Evolutionary conservation across 2,888 invertebrate genomes (phyloP).

Genomic region (Sinodicranocentrus sp.): DNA sequence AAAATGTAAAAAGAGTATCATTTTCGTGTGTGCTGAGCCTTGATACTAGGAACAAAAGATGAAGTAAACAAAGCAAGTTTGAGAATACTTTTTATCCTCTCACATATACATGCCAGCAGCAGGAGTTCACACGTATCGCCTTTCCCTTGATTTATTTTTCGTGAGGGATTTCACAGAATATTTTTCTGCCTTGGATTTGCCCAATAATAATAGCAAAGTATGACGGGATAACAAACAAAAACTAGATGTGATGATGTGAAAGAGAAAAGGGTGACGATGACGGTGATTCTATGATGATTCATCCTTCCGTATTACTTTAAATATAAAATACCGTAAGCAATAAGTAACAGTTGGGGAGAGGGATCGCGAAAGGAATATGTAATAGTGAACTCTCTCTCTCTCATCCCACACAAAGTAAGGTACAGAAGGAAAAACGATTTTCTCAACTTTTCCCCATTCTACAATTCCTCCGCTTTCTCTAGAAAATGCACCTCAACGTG

Average conservation of each 20-base stretch:
- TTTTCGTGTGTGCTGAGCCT: too few relatives aligned
- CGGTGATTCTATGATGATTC: constrained; percentile 42
- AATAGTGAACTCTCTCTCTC: too few relatives aligned
- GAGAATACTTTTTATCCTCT: too few relatives aligned
- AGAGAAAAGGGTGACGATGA: constrained; percentile 30
- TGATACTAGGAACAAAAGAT: too few relatives aligned
- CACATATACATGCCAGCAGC: constrained; percentile 62
- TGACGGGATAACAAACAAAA: constrained; percentile 34
- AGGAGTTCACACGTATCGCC: constrained; percentile 44
- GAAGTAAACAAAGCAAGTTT: too few relatives aligned
- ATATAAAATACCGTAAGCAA: neutral
- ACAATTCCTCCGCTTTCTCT: neutral
- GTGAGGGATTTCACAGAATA: constrained; percentile 48
- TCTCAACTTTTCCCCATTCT: neutral
- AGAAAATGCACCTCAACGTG: neutral
- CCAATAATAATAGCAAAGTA: constrained; percentile 27
- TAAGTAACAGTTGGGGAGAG: too few relatives aligned
- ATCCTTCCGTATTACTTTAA: constrained; percentile 18
- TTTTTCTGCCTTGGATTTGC: constrained; percentile 43
- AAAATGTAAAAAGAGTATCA: neutral
- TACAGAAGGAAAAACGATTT: neutral
- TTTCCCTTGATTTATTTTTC: constrained; percentile 57
- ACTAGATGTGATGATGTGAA: constrained; percentile 24
- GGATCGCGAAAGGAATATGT: too few relatives aligned
- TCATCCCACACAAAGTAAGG: neutral